Evolutionary conservation across 2,113 vertebrate species (phyloP).

Genomic region (Lutjanus erythropterus): DNA sequence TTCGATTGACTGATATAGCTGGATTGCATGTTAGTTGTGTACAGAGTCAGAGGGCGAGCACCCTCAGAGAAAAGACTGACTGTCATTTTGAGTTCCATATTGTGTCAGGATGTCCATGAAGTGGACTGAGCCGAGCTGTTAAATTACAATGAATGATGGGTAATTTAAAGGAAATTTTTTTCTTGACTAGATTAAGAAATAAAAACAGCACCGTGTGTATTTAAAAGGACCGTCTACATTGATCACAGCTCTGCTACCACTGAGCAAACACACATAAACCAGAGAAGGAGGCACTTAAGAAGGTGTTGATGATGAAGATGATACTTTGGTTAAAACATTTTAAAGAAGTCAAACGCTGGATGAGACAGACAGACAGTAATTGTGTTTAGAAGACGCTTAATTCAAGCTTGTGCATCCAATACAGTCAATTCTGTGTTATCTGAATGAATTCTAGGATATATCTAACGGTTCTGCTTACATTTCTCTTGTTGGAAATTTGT

Average conservation of each 20-base stretch:
- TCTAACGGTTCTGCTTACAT: constrained; percentile 57
- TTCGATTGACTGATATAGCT: constrained; percentile 53
- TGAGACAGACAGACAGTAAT: constrained; percentile 22
- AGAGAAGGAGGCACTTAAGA: constrained; percentile 80
- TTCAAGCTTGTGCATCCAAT: constrained; percentile 56
- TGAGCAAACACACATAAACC: constrained; percentile 56
- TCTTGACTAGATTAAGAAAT: constrained; percentile 41
- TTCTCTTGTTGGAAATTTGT: constrained; percentile 61
- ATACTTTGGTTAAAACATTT: constrained; percentile 71
- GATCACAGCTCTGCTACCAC: constrained; percentile 62
- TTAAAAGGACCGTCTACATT: constrained; percentile 51
- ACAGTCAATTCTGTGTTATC: constrained; percentile 51
- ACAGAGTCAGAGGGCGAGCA: constrained; percentile 41
- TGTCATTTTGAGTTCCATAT: constrained; percentile 22
- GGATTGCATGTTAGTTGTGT: constrained; percentile 43
- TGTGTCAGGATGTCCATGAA: constrained; percentile 33
- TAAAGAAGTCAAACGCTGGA: constrained; percentile 36
- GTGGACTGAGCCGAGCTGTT: constrained; percentile 52
- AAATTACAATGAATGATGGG: constrained; percentile 42
- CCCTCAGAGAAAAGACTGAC: constrained; percentile 28
- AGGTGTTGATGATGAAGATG: constrained; percentile 46
- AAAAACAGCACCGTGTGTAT: constrained; percentile 72
- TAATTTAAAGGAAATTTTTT: constrained; percentile 8
- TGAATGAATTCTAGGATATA: constrained; percentile 30
- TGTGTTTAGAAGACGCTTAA: constrained; percentile 41